phyloP scores from a whole-genome alignment of 2,888 invertebrate genomes.

The Ommatoiulus sabulosus region DNA sequence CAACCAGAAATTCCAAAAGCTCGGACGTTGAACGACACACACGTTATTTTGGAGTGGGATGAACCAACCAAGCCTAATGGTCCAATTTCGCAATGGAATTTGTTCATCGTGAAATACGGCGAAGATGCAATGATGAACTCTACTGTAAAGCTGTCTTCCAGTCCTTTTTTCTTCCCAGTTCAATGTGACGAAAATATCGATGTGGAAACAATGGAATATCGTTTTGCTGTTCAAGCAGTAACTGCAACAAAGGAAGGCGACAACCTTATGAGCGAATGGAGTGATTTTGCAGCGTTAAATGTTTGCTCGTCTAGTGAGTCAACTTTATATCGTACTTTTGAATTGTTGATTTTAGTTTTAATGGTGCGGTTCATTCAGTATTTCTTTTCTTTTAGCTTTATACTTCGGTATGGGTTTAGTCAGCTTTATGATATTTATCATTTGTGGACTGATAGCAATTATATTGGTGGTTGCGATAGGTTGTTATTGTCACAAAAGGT shows the following conservation, averaged over 20 bases:
- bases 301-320: background rate
- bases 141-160: background rate
- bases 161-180: background rate
- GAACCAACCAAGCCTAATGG: constrained; percentile 58
- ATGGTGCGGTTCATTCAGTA: background rate
- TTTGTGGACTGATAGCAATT: background rate
- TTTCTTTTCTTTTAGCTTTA: background rate
- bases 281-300: background rate
- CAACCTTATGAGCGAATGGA: background rate
- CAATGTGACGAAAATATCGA: background rate
- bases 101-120: background rate
- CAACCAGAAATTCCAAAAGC: constrained; percentile 54
- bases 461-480: background rate
- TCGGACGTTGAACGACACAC: constrained; percentile 33
- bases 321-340: background rate
- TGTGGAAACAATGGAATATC: background rate
- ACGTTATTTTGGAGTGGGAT: constrained; percentile 57
- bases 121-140: background rate
- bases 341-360: background rate
- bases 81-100: constrained; percentile 53
- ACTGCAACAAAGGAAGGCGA: background rate
- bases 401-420: background rate
- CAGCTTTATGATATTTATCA: background rate
- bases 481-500: background rate
- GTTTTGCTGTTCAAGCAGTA: constrained; percentile 8